Conservation (phyloP, 2,888 invertebrate species). For the Lysandra bellargus region DNA sequence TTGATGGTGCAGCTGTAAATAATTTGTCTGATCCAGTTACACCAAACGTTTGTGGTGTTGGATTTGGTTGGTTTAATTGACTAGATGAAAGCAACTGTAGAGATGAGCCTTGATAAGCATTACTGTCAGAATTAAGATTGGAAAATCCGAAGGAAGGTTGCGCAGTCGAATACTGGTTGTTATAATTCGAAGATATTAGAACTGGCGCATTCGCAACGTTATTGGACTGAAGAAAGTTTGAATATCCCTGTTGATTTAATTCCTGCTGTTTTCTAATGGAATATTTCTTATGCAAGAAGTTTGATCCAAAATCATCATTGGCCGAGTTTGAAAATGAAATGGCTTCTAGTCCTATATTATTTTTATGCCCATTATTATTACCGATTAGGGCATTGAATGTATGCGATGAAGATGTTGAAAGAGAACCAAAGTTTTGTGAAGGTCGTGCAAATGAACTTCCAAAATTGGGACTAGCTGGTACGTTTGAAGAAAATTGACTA, state of each 20-base stretch:
- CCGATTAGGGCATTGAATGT: background rate
- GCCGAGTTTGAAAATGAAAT: background rate
- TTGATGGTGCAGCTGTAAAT: slow-evolving; percentile 36
- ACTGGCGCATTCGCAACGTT: background rate
- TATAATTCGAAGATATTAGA: background rate
- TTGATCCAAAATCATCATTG: slow-evolving; percentile 7
- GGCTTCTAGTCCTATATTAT: background rate
- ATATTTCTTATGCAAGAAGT: slow-evolving; percentile 22
- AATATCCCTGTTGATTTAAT: slow-evolving; percentile 32
- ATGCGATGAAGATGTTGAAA: background rate
- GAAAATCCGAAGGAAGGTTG: background rate
- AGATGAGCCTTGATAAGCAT: background rate
- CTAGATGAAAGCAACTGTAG: background rate
- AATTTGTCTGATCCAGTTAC: slow-evolving; percentile 36
- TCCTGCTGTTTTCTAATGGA: slow-evolving; percentile 10
- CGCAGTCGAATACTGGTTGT: background rate
- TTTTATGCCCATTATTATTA: background rate
- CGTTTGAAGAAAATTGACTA: slow-evolving; percentile 9
- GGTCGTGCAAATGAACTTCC: background rate
- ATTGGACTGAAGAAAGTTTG: background rate
- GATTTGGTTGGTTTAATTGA: slow-evolving; percentile 5
- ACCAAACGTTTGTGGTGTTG: slow-evolving; percentile 4
- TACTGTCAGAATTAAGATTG: background rate
- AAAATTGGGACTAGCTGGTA: slow-evolving; percentile 2
- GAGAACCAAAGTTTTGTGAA: background rate